A percentile compares a stretch with the other conserved stretches of the same genome.
phyloP scores from a whole-genome alignment of 2,888 invertebrate genomes.

The Oxyscelio sp. region DNA sequence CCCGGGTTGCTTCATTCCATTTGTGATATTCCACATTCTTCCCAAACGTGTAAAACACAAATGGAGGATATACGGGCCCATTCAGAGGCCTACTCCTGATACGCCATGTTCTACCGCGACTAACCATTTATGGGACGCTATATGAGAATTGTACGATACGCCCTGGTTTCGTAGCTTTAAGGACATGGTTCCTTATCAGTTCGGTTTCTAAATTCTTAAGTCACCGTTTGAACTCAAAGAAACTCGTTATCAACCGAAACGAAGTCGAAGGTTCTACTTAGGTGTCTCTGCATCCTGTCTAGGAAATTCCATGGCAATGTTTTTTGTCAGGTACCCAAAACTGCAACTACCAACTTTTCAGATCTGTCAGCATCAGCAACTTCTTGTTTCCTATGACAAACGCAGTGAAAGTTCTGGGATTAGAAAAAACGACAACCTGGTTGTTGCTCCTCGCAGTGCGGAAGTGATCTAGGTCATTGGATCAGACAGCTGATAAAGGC shows the following conservation, averaged over 20 bases:
- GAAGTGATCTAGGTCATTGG: slow-evolving; percentile 68
- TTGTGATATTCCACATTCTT: slow-evolving; percentile 87
- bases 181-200: background rate
- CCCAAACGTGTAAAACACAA: slow-evolving; percentile 87
- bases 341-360: too few relatives aligned
- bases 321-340: too few relatives aligned
- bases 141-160: slow-evolving; percentile 53
- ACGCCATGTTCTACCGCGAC: slow-evolving; percentile 80
- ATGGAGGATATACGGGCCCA: slow-evolving; percentile 81
- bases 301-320: too few relatives aligned
- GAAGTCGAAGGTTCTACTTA: too few relatives aligned
- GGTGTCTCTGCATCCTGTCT: too few relatives aligned
- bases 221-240: too few relatives aligned
- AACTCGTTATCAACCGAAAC: too few relatives aligned
- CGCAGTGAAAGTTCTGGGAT: too few relatives aligned
- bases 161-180: slow-evolving; percentile 11
- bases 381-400: too few relatives aligned
- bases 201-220: too few relatives aligned
- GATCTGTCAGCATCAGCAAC: too few relatives aligned
- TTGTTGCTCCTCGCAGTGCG: slow-evolving; percentile 59
- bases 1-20: slow-evolving; percentile 86
- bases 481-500: slow-evolving; percentile 57
- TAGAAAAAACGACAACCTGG: too few relatives aligned
- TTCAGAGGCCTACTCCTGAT: slow-evolving; percentile 85
- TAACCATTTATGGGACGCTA: slow-evolving; percentile 83